phyloP scores from a whole-genome alignment of 1,140 invertebrate species.

The Mizuhopecten yessoensis region DNA sequence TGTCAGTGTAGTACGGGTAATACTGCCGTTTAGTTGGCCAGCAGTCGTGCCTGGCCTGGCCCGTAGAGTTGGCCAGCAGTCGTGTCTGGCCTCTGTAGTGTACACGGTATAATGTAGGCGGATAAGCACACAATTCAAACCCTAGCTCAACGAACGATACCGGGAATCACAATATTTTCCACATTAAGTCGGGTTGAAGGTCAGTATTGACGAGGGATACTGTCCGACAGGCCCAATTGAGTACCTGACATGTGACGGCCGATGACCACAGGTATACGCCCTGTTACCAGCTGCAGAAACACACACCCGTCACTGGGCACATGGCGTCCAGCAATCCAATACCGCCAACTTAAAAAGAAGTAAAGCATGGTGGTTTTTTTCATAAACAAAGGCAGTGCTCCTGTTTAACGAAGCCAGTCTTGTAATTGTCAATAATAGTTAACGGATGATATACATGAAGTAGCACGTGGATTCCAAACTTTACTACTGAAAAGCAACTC shows the following conservation, averaged over 20 bases:
- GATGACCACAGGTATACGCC: neutral
- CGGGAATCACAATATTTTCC: neutral
- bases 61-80: neutral
- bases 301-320: neutral
- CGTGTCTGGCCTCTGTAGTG: neutral
- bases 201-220: neutral
- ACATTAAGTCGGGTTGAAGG: neutral
- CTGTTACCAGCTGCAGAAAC: neutral
- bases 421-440: neutral
- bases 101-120: neutral
- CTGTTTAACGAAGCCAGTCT: no score
- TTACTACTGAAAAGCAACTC: no score
- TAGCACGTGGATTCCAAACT: no score
- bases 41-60: neutral
- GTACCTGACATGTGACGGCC: constrained; percentile 7
- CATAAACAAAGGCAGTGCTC: neutral
- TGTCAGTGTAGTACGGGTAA: neutral
- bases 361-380: neutral
- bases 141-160: neutral
- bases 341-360: neutral
- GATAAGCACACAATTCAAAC: neutral
- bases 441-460: neutral
- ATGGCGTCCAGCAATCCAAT: neutral
- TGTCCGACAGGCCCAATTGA: neutral
- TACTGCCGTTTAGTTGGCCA: neutral